Evolutionary conservation across 1,140 invertebrate species (phyloP).

Genomic region (Drosophila kurseongensis): DNA sequence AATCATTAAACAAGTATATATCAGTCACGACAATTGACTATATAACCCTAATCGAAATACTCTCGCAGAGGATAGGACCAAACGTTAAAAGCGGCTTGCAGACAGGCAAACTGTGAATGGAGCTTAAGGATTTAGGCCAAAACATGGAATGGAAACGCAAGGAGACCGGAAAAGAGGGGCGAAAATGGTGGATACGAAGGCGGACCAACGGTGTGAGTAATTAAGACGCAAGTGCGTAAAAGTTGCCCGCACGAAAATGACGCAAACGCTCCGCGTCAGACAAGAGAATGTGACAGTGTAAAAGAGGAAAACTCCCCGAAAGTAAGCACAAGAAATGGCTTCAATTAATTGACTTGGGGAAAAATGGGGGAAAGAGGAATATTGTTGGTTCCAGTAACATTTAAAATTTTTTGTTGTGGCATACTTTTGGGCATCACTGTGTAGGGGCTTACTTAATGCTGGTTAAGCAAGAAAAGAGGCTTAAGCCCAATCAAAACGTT

Average conservation of each 20-base stretch:
- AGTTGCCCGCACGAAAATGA: conserved; percentile 59
- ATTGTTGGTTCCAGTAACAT: conserved; percentile 12
- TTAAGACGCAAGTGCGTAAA: conserved; percentile 69
- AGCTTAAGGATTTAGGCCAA: conserved; percentile 66
- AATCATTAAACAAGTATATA: background rate
- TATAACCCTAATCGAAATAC: conserved; percentile 11
- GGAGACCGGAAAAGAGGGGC: background rate
- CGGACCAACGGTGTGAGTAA: conserved; percentile 59
- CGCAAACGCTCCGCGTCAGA: conserved; percentile 38
- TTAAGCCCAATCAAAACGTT: conserved; percentile 18
- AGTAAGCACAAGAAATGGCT: conserved; percentile 51
- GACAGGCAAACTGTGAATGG: conserved; percentile 43
- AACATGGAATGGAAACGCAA: conserved; percentile 15
- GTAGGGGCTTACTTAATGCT: conserved; percentile 1
- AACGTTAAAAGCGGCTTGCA: conserved; percentile 17
- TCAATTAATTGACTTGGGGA: conserved; percentile 65
- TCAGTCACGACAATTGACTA: background rate
- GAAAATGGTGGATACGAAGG: conserved; percentile 2
- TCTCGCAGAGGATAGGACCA: background rate
- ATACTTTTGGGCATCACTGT: conserved; percentile 48
- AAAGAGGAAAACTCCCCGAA: conserved; percentile 2
- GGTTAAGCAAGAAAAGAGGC: conserved; percentile 22
- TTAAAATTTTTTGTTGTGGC: conserved; percentile 16
- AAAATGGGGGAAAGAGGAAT: conserved; percentile 12
- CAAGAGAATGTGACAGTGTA: conserved; percentile 6